Conservation (phyloP, 2,888 invertebrate species). For the Dryocosmus kuriphilus region DNA sequence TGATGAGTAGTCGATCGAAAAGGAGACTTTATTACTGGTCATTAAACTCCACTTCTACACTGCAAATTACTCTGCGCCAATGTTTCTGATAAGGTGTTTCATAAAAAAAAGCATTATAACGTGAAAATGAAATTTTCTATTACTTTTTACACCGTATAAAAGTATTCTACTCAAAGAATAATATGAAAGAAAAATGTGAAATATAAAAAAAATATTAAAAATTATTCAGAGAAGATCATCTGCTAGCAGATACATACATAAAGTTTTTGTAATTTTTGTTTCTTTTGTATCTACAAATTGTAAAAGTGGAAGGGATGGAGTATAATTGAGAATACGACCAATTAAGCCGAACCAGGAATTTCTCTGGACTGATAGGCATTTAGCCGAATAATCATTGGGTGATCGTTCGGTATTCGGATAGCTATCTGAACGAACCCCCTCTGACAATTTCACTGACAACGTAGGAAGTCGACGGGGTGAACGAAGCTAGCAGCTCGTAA, state of each 20-base stretch:
- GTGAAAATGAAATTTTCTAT: too few relatives aligned
- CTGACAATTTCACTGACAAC: slow-evolving; percentile 27
- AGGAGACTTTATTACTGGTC: not conserved
- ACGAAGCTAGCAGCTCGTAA: slow-evolving; percentile 29
- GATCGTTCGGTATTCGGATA: slow-evolving; percentile 33
- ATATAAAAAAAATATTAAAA: too few relatives aligned
- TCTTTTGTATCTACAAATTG: too few relatives aligned
- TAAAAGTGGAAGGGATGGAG: too few relatives aligned
- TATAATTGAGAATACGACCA: slow-evolving; percentile 29
- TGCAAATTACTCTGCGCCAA: not conserved
- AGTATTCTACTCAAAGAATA: too few relatives aligned
- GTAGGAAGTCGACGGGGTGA: slow-evolving; percentile 7
- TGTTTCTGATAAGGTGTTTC: not conserved
- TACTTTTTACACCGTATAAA: too few relatives aligned
- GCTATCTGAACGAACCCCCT: slow-evolving; percentile 31
- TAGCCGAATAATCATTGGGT: slow-evolving; percentile 28
- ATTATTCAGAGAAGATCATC: too few relatives aligned
- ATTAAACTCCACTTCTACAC: not conserved
- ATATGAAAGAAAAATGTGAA: too few relatives aligned
- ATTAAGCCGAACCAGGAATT: slow-evolving; percentile 11
- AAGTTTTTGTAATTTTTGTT: too few relatives aligned
- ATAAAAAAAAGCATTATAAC: too few relatives aligned
- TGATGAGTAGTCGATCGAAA: not conserved
- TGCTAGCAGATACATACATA: too few relatives aligned
- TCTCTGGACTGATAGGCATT: slow-evolving; percentile 5